phyloP scores from a whole-genome alignment of 2,797 vertebrate genomes.

The Danio kyathit region DNA sequence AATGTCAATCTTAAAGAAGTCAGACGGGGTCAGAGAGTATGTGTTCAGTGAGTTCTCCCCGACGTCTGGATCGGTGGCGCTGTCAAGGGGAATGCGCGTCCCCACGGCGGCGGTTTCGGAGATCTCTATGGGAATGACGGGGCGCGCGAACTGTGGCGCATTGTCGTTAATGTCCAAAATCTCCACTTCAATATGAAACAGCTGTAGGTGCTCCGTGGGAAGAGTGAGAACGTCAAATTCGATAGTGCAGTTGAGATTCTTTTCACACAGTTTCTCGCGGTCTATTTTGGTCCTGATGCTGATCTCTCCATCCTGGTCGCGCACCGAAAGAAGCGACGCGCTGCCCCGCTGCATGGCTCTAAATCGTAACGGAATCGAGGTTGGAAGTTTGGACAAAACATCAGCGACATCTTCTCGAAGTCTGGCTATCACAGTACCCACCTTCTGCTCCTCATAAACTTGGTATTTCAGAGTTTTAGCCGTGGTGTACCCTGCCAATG shows the following conservation, averaged over 20 bases:
- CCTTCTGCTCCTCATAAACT: conserved; percentile 94
- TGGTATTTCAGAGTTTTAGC: conserved; percentile 92
- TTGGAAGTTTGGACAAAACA: conserved; percentile 87
- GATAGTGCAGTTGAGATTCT: conserved; percentile 94
- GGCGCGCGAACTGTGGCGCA: conserved; percentile 91
- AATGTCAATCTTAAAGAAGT: conserved; percentile 92
- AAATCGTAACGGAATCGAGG: conserved; percentile 88
- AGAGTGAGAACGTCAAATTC: conserved; percentile 96
- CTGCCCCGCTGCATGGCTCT: conserved; percentile 91
- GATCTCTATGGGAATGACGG: conserved; percentile 93
- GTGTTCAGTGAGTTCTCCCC: conserved; percentile 94
- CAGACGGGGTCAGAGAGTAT: conserved; percentile 89
- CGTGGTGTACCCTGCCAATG: conserved; percentile 69
- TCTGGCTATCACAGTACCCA: conserved; percentile 90
- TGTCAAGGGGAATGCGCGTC: conserved; percentile 94
- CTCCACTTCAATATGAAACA: conserved; percentile 95
- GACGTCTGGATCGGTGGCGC: conserved; percentile 93
- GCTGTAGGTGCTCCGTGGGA: conserved; percentile 94
- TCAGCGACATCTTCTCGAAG: conserved; percentile 92
- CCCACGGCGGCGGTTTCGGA: conserved; percentile 94
- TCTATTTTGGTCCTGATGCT: conserved; percentile 93
- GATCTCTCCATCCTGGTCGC: conserved; percentile 94
- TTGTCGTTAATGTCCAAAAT: conserved; percentile 98
- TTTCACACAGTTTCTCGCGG: conserved; percentile 95
- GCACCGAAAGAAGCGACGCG: conserved; percentile 85